Conservation (phyloP, 2,888 invertebrate genomes). For the Cecidostiba fungosa region DNA sequence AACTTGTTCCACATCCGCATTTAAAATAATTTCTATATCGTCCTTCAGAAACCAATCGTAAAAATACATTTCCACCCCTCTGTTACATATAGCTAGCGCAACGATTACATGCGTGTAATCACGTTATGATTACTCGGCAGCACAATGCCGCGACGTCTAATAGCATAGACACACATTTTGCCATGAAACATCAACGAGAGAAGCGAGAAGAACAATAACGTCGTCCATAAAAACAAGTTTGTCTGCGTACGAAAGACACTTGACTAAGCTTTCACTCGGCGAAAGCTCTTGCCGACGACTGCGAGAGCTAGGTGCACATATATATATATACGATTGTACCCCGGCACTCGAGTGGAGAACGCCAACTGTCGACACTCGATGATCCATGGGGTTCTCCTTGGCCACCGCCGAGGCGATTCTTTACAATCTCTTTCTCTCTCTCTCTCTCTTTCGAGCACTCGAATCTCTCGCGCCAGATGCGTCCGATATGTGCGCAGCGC, state of each 20-base stretch:
- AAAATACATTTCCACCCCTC: not conserved
- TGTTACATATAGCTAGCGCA: not conserved
- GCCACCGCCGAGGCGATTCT: conserved; percentile 29
- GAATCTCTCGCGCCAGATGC: conserved; percentile 63
- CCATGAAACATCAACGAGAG: not conserved
- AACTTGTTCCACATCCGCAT: not conserved
- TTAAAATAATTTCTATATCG: not conserved
- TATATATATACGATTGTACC: conserved; percentile 72
- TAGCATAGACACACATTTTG: conserved; percentile 52
- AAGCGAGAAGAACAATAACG: conserved; percentile 17
- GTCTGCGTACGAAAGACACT: conserved; percentile 58
- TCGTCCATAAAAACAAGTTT: conserved; percentile 53
- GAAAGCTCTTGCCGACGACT: conserved; percentile 64
- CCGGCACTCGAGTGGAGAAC: conserved; percentile 76
- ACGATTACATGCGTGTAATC: not conserved
- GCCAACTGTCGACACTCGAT: conserved; percentile 79
- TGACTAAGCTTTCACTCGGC: conserved; percentile 52
- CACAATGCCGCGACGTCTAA: conserved; percentile 36
- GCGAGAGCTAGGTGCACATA: conserved; percentile 40
- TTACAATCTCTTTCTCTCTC: conserved; percentile 54
- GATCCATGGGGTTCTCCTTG: conserved; percentile 66
- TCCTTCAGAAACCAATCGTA: not conserved
- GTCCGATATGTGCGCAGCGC: conserved; percentile 41
- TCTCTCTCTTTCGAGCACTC: conserved; percentile 64
- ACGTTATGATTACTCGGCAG: conserved; percentile 60